Evolutionary conservation across 2,113 vertebrate species (phyloP), one percentile per base, ranked within the genome.

Genomic region (Dascyllus trimaculatus): DNA sequence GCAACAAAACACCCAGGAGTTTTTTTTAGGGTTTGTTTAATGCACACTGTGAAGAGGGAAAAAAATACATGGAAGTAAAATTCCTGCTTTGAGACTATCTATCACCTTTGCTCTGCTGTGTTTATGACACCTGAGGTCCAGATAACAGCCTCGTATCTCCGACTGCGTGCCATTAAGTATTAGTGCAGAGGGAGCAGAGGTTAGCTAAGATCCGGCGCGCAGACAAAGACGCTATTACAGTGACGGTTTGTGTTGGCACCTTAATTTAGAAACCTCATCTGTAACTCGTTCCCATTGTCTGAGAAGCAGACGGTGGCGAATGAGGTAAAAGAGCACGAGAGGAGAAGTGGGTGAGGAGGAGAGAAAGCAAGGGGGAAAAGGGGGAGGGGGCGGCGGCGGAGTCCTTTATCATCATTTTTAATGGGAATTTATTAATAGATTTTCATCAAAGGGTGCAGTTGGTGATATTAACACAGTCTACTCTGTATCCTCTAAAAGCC

Each of bases 381-480:
- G 21, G 14, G 54, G 59, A 11, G 45, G 2, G 21, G 24, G 52
- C 14, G 72, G 29, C 29, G 29, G 6, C 5, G 2, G 29, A 29
- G 2, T 26, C 46, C 79, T 85, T 75, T 56, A 86, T 91, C 68
- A 81, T 71, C 4, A 77, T 65, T 89, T 85, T 91, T 90, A 93
- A 93, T 93, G 86, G 86, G 85, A 81, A 84, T 80, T 61, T 85
- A 86, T 90, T 90, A 90, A 91, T 91, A 88, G 89, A 46, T 81
- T 90, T 87, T 89, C 65, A 64, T 84, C 11, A 49, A 52, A 49
- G 62, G 48, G 63, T 71, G 52, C 26, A 22, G 61, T 45, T 76
- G 63, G 84, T 38, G 57, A 80, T 87, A 76, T 81, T 84, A 87
- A 43, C 60, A 11, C 62, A 35, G 61, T 18, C 40, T 13, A 38